Base-by-base conservation (phyloP, 2,113 vertebrate species). In the Corythaeola cristata region DNA sequence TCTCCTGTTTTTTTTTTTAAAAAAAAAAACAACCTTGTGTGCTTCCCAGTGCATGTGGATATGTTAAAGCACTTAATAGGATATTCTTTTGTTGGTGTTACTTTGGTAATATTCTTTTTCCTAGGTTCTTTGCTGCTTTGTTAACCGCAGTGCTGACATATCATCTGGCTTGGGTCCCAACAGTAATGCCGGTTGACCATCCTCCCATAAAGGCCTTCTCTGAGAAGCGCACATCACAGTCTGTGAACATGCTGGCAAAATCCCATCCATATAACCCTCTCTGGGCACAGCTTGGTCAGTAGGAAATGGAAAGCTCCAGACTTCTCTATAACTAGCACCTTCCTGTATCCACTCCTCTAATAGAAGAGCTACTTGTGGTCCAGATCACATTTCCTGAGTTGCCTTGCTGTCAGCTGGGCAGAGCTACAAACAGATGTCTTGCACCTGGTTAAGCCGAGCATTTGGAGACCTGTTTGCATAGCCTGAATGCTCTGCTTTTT, bases 251-350 rank as follows among this genome's bases (percentile, higher is more conserved):
- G 89, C 97, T 99, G 96, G 98, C 98, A 83, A 99, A 99, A 95
- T 99, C 98, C 7, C 99, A 99, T 80, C 98, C 99, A 0, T 99
- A 99, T 56, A 99, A 99, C 75, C 98, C 99, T 72, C 98, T 99
- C 64, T 99, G 99, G 99, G 99, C 99, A 53, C 99, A 99, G 80
- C 98, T 99, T 84, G 98, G 99, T 99, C 64, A 98, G 98, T 98
- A 92, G 37, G 35, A 89, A 30, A 58, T 33, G 16, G 41, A 82
- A 89, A 53, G 15, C 63, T 89, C 71, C 45, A 23, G 16, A 12
- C 20, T 72, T 77, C 47, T 73, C 21, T 87, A 0, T 71, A 58
- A 23, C 47, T 49, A 62, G 19, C 28, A 45, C 13, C 7, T 60
- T 75, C 24, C 9, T 75, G 37, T 30, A 28, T 84, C 28, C 4